Evolutionary conservation across 2,888 invertebrate species (phyloP).

Genomic region (Nysson spinosus): DNA sequence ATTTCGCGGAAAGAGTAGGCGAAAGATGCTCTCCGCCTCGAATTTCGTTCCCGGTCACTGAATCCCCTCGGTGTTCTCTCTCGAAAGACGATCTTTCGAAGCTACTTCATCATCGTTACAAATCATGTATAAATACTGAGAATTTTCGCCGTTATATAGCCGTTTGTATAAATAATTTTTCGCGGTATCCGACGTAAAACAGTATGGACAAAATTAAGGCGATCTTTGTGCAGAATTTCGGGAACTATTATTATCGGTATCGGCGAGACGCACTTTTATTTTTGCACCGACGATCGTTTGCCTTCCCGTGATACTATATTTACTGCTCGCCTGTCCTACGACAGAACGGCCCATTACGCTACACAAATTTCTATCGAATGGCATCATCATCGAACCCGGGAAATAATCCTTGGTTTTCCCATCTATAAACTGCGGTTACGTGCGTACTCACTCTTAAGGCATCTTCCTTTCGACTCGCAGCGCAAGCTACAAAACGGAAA

Average conservation of each 20-base stretch:
- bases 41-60: slow-evolving; percentile 42
- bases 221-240: no score
- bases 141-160: no score
- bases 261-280: slow-evolving; percentile 16
- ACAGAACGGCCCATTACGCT: slow-evolving; percentile 23
- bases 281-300: not conserved
- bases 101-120: no score
- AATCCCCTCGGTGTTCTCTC: slow-evolving; percentile 19
- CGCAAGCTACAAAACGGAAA: not conserved
- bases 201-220: no score
- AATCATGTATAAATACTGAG: no score
- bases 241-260: no score
- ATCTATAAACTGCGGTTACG: not conserved
- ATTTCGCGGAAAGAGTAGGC: slow-evolving; percentile 43
- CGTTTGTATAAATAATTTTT: no score
- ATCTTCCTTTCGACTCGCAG: no score
- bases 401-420: slow-evolving; percentile 25
- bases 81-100: no score
- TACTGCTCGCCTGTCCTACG: slow-evolving; percentile 24
- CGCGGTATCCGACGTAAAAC: no score
- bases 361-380: slow-evolving; percentile 27
- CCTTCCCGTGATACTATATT: slow-evolving; percentile 24
- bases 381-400: slow-evolving; percentile 21
- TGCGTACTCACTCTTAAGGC: no score
- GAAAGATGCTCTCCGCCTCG: slow-evolving; percentile 21